These are phyloP conservation scores for Muscicapa striata DNA, from an alignment of 2,797 vertebrate genomes.

Conservation along the genomic window DNA sequence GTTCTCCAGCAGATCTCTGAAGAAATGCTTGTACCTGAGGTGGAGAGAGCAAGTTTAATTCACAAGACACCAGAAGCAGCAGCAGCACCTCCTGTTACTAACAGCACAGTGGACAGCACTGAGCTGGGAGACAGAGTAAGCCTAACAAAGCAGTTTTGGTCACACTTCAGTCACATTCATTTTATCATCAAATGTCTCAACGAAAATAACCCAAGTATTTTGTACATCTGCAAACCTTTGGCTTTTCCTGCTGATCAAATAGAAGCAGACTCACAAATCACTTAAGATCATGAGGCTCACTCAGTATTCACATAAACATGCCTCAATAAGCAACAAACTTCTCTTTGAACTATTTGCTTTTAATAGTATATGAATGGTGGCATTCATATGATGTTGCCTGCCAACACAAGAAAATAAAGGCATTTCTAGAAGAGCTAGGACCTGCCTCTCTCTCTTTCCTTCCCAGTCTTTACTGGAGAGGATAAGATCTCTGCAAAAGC, in stretches of 20 bases:
- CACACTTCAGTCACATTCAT: not conserved
- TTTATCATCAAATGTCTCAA: not conserved
- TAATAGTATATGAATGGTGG: not conserved
- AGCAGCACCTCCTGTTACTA: not conserved
- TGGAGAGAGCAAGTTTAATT: not conserved
- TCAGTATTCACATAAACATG: not conserved
- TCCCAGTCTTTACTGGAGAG: not conserved
- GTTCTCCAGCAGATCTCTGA: constrained; percentile 86
- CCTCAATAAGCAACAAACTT: not conserved
- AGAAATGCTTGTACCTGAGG: constrained; percentile 86
- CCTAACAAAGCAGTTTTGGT: not conserved
- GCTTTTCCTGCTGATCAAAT: not conserved
- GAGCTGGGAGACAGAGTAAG: not conserved
- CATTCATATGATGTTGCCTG: not conserved
- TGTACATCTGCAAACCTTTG: not conserved
- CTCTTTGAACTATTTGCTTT: not conserved
- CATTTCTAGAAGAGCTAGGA: not conserved
- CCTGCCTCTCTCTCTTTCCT: not conserved
- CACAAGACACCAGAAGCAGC: not conserved
- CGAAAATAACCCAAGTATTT: not conserved
- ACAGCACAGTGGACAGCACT: not conserved
- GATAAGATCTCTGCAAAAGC: not conserved
- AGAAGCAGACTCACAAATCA: not conserved
- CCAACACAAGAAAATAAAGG: not conserved
- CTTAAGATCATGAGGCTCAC: not conserved